These are phyloP conservation scores for Acleris holmiana DNA, from an alignment of 2,888 invertebrate genomes.

Conservation along the genomic window DNA sequence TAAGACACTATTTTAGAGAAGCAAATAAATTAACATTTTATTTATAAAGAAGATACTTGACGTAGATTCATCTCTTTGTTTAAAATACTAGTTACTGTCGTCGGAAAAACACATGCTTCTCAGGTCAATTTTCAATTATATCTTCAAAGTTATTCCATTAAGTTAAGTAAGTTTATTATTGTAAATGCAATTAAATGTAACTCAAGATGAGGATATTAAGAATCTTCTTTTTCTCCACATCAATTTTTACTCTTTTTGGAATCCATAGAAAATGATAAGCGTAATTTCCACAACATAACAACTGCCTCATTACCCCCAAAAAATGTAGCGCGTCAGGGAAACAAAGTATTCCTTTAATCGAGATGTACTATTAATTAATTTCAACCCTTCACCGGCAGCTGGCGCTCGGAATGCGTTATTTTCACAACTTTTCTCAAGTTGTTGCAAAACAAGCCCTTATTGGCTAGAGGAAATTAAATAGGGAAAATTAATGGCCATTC, in stretches of 20 bases:
- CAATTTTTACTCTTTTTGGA: no score
- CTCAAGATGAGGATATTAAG: no score
- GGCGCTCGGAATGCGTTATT: conserved; percentile 48
- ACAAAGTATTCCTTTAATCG: conserved; percentile 39
- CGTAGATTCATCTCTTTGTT: no score
- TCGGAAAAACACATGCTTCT: no score
- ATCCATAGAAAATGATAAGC: conserved; percentile 2
- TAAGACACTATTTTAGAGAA: not conserved
- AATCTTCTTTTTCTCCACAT: no score
- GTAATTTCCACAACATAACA: conserved; percentile 4
- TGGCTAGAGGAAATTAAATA: conserved; percentile 34
- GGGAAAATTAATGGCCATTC: conserved; percentile 29
- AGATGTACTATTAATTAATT: conserved; percentile 48
- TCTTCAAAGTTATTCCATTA: no score
- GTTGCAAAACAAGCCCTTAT: conserved; percentile 33
- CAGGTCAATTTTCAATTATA: no score
- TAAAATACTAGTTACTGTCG: no score
- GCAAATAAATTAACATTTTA: conserved; percentile 2
- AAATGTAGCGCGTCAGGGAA: conserved; percentile 15
- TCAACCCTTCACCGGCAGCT: conserved; percentile 45
- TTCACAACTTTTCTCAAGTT: conserved; percentile 46
- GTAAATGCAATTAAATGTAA: no score
- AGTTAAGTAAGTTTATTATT: no score
- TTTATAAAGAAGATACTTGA: no score
- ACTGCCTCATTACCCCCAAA: conserved; percentile 20